These are phyloP conservation scores for Rutilus rutilus DNA, from an alignment of 2,113 vertebrate genomes.

Conservation along the genomic window DNA sequence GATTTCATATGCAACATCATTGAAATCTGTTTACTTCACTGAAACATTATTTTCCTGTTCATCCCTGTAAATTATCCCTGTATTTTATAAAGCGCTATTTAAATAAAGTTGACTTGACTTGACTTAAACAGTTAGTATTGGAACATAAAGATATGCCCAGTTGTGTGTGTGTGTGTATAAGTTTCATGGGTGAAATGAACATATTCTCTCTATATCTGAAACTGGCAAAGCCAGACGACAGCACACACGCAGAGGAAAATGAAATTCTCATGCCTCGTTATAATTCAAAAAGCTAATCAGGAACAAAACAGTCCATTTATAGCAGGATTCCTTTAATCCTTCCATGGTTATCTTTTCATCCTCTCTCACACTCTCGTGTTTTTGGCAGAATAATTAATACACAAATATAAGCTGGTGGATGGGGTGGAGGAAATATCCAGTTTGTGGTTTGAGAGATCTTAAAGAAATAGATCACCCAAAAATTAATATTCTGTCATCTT, in stretches of 20 bases:
- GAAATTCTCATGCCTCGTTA: conserved; percentile 54
- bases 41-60: no score
- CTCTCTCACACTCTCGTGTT: conserved; percentile 21
- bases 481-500: background rate
- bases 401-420: conserved; percentile 6
- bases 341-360: conserved; percentile 25
- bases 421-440: background rate
- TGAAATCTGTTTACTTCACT: no score
- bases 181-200: background rate
- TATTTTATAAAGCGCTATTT: no score
- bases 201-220: conserved; percentile 5
- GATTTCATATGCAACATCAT: no score
- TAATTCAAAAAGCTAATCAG: conserved; percentile 56
- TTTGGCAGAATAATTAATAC: conserved; percentile 23
- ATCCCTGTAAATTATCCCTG: background rate
- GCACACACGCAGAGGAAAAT: conserved; percentile 37
- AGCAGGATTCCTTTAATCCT: conserved; percentile 49
- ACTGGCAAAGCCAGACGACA: conserved; percentile 15
- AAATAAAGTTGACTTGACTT: no score
- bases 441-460: background rate
- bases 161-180: background rate
- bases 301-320: conserved; percentile 58
- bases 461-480: background rate
- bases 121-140: background rate
- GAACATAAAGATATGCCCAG: background rate